Base-by-base conservation (phyloP, 2,113 vertebrate species). In the Thamnaconus septentrionalis region DNA sequence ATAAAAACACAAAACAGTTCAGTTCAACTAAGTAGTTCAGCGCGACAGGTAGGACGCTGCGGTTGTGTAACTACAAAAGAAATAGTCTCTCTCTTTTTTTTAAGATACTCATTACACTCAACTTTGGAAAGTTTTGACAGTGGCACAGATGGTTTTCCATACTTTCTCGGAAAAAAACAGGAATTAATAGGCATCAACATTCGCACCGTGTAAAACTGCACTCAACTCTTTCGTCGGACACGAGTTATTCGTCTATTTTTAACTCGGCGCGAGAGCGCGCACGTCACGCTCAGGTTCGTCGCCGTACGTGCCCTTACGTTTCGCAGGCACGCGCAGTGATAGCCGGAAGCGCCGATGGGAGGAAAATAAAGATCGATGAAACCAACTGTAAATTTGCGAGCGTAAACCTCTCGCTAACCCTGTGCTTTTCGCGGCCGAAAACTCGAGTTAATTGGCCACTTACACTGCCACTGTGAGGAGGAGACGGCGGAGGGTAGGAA, bases 341-440 rank as follows among this genome's bases (percentile, higher is more conserved):
- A 91, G 83, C 89, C 90, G 91, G 91, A 92, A 92, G 91, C 85
- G 78, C 85, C 84, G 86, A 89, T 80, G 83, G 81, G 67, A 85
- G 86, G 80, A 88, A 89, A 90, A 88, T 87, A 89, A 81, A 89
- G 88, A 86, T 90, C 86, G 86, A 85, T 87, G 51, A 73, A 85
- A 87, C 76, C 63, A 69, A 58, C 43, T 74, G 69, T 82, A 56
- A 59, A 78, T 76, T 50, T 50, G 74, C 68, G 66, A 81, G 70
- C 69, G 59, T 73, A 80, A 75, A 76, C 40, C 75, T 72, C 59
- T 66, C 56, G 63, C 57, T 63, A 54, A 41, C 8, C 56, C 66
- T 55, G 63, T 50, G 18, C 18, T 66, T 76, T 72, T 59, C 8
- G 53, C 75, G 64, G 70, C 49, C 75, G 55, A 11, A 7, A 56